phyloP scores from a whole-genome alignment of 2,113 vertebrate genomes.

The Danio rerio region DNA sequence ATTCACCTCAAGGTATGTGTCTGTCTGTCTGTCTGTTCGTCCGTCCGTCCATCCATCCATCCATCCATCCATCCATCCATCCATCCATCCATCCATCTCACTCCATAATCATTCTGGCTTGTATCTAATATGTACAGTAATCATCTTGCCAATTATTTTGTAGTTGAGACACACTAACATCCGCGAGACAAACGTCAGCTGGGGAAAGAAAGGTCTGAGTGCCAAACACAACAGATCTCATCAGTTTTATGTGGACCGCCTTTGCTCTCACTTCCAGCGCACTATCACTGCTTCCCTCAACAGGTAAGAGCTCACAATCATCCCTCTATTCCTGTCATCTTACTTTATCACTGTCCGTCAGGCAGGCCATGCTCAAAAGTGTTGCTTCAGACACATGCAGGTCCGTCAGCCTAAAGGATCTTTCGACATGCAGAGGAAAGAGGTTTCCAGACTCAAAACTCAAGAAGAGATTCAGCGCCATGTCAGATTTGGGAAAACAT shows the following conservation, averaged over 20 bases:
- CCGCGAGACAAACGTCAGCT: slow-evolving; percentile 68
- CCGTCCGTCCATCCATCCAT: not conserved
- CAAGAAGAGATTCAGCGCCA: slow-evolving; percentile 67
- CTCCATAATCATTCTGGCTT: not conserved
- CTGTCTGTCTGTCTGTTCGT: not conserved
- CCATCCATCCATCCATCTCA: not conserved
- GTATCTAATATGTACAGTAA: not conserved
- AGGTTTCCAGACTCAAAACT: slow-evolving; percentile 49
- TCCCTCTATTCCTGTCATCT: not conserved
- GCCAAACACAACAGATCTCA: slow-evolving; percentile 66
- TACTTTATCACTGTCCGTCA: not conserved
- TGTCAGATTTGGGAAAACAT: slow-evolving; percentile 56
- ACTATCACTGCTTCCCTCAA: slow-evolving; percentile 64
- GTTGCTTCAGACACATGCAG: slow-evolving; percentile 59
- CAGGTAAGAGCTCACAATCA: slow-evolving; percentile 50
- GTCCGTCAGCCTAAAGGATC: slow-evolving; percentile 40
- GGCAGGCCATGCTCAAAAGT: not conserved
- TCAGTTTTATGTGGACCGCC: slow-evolving; percentile 67
- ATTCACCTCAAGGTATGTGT: slow-evolving; percentile 65
- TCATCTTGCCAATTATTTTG: slow-evolving; percentile 3
- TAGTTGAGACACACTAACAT: slow-evolving; percentile 75
- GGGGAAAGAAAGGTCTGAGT: slow-evolving; percentile 69
- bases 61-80: not conserved
- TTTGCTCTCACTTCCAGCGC: slow-evolving; percentile 67
- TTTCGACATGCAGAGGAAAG: slow-evolving; percentile 61